Percentiles rank a stretch among this genome's conserved stretches.
Evolutionary conservation across 2,888 invertebrate species (phyloP).

Genomic region (Entomobrya multifasciata): DNA sequence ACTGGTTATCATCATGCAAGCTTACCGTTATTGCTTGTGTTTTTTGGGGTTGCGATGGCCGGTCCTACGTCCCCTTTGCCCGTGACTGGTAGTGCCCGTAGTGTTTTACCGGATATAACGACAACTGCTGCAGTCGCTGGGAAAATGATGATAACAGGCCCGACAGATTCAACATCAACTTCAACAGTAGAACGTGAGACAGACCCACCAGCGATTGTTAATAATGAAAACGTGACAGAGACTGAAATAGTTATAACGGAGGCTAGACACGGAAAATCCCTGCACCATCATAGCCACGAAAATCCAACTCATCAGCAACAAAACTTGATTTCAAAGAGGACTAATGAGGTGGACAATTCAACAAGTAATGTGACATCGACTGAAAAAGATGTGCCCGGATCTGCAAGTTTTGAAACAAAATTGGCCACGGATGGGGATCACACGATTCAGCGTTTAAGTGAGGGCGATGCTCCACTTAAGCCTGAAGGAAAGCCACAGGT

Average conservation of each 20-base stretch:
- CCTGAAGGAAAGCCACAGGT: neutral
- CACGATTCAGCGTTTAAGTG: neutral
- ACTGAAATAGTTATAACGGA: constrained; percentile 39
- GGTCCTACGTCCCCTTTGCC: neutral
- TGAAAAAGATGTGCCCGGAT: neutral
- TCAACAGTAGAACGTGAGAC: neutral
- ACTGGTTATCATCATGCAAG: neutral
- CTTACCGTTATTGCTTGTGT: neutral
- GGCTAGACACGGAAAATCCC: constrained; percentile 35
- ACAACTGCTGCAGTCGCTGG: too few species aligned
- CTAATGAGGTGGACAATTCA: neutral
- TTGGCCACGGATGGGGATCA: neutral
- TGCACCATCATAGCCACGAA: constrained; percentile 12
- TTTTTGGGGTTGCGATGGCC: neutral
- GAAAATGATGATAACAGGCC: neutral
- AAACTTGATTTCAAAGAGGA: neutral
- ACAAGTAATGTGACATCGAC: neutral
- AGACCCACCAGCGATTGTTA: constrained; percentile 25
- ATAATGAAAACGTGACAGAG: constrained; percentile 48
- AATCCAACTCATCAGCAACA: neutral
- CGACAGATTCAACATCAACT: neutral
- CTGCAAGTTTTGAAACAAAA: neutral
- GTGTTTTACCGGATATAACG: too few species aligned
- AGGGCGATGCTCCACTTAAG: neutral
- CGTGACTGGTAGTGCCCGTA: too few species aligned